Evolutionary conservation across 2,797 vertebrate genomes (phyloP).

Genomic region (Notolepis coatsorum): DNA sequence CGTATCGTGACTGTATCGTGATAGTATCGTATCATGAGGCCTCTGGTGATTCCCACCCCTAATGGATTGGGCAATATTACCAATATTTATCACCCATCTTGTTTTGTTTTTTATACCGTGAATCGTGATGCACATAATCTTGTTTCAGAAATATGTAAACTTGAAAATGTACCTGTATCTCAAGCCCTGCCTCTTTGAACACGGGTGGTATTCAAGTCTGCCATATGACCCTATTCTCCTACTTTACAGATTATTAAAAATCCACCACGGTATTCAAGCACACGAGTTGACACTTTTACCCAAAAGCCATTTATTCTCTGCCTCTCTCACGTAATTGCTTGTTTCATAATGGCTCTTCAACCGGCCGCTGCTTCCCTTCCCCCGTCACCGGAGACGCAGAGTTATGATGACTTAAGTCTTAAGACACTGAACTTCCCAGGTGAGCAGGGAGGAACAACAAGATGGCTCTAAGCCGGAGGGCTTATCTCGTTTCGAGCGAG

Average conservation of each 20-base stretch:
- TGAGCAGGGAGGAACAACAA: slow-evolving; percentile 17
- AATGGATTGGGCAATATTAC: too few species aligned
- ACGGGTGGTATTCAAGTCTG: not conserved
- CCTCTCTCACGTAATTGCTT: slow-evolving; percentile 8
- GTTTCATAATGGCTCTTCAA: slow-evolving; percentile 20
- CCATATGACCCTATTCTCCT: too few species aligned
- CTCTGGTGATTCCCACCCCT: too few species aligned
- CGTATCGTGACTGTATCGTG: too few species aligned
- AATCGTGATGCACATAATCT: too few species aligned
- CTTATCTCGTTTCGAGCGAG: slow-evolving; percentile 17
- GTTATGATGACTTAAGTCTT: slow-evolving; percentile 14
- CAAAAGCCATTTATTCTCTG: not conserved
- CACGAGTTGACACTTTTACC: slow-evolving; percentile 22
- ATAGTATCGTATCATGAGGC: too few species aligned
- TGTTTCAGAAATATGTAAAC: too few species aligned
- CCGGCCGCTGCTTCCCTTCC: slow-evolving; percentile 11
- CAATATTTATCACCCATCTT: too few species aligned
- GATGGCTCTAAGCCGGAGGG: too few species aligned
- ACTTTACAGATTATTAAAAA: not conserved
- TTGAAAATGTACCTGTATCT: too few species aligned
- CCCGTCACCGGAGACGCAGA: not conserved
- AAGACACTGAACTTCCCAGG: slow-evolving; percentile 27
- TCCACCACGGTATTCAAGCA: not conserved
- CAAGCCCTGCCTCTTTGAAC: too few species aligned
- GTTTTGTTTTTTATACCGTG: too few species aligned